These are phyloP conservation scores for Thymelicus sylvestris DNA, from an alignment of 2,888 invertebrate genomes.

Conservation along the genomic window DNA sequence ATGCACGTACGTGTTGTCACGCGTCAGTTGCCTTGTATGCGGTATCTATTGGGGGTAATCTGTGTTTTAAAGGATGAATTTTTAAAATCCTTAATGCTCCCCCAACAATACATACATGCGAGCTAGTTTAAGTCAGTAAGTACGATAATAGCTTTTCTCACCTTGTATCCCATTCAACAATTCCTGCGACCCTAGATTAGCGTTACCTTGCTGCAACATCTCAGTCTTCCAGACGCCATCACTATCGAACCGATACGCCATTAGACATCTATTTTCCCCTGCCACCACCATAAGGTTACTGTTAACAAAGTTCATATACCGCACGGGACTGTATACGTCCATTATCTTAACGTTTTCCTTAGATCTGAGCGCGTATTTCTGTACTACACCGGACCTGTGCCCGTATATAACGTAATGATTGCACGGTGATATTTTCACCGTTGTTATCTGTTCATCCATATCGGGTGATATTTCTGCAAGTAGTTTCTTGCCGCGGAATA, in stretches of 20 bases:
- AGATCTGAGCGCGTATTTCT: constrained; percentile 68
- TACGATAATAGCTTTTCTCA: constrained; percentile 40
- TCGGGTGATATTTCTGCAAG: constrained; percentile 73
- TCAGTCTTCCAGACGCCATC: constrained; percentile 65
- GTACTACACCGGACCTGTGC: constrained; percentile 71
- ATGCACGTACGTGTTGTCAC: no score
- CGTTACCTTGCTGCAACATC: constrained; percentile 72
- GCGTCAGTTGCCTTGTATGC: no score
- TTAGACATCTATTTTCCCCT: constrained; percentile 70
- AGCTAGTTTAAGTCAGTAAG: background rate
- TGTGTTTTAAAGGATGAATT: no score
- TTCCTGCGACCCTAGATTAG: constrained; percentile 76
- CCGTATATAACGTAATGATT: constrained; percentile 81
- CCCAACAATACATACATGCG: no score
- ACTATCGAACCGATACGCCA: constrained; percentile 63
- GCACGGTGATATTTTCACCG: constrained; percentile 77
- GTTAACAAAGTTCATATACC: constrained; percentile 71
- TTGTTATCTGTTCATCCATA: constrained; percentile 72
- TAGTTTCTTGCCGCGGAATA: constrained; percentile 74
- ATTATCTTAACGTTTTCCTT: constrained; percentile 66
- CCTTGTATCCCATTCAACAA: constrained; percentile 75
- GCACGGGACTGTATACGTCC: constrained; percentile 70
- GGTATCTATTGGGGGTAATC: no score
- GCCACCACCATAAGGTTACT: constrained; percentile 67
- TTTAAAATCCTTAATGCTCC: no score